These are phyloP conservation scores for Anastrepha ludens DNA, from an alignment of 1,140 invertebrate genomes.

Conservation along the genomic window DNA sequence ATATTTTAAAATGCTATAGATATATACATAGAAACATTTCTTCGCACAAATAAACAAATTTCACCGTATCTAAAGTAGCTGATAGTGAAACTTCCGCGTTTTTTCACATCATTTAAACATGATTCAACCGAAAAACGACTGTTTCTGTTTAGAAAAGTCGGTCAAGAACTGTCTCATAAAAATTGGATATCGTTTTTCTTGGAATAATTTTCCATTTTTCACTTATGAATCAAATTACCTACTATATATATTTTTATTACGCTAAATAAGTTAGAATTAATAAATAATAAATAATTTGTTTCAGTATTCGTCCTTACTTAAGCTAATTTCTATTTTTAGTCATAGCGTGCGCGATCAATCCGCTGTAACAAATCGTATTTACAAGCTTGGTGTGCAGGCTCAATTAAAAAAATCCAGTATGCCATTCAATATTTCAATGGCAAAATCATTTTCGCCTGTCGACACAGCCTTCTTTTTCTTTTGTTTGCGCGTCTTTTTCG, in stretches of 20 bases:
- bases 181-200: neutral
- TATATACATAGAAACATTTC: too few species aligned
- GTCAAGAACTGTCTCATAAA: neutral
- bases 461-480: slow-evolving; percentile 59
- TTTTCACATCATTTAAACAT: too few species aligned
- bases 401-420: slow-evolving; percentile 73
- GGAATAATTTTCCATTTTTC: neutral
- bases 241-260: neutral
- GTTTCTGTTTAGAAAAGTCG: neutral
- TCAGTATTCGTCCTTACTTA: slow-evolving; percentile 22
- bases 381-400: slow-evolving; percentile 68
- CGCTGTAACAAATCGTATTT: slow-evolving; percentile 68
- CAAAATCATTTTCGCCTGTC: slow-evolving; percentile 64
- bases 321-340: slow-evolving; percentile 36
- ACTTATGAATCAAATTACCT: neutral
- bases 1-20: too few species aligned
- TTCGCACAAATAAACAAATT: too few species aligned
- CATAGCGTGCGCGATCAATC: neutral
- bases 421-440: slow-evolving; percentile 69
- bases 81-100: too few species aligned
- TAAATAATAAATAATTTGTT: slow-evolving; percentile 53
- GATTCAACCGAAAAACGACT: too few species aligned
- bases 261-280: neutral
- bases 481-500: slow-evolving; percentile 68
- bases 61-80: too few species aligned